Percentiles rank a stretch among this genome's conserved stretches.
These are phyloP conservation scores for Zoanthus sociatus DNA, from an alignment of 92 coral and sea anemone species.

Conservation along the genomic window DNA sequence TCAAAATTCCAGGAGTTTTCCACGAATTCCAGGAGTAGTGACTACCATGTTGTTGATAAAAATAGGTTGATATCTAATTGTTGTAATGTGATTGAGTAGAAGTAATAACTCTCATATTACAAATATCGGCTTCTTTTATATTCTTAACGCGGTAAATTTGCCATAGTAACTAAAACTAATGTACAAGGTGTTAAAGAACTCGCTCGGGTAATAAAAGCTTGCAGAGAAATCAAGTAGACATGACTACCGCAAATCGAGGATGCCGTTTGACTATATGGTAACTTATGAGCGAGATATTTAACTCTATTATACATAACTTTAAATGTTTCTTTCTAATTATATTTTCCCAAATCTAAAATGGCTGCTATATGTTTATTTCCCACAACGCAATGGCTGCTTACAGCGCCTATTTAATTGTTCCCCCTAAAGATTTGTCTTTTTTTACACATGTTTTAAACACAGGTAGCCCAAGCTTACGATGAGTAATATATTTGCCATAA, in stretches of 20 bases:
- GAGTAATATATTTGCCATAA: no score
- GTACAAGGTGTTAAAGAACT: not conserved
- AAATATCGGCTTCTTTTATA: no score
- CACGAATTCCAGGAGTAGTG: no score
- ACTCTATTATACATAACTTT: slow-evolving; percentile 14
- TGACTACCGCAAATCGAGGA: not conserved
- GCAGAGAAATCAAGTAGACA: not conserved
- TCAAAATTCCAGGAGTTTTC: no score
- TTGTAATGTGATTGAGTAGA: no score
- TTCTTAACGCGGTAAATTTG: not conserved
- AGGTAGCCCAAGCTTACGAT: no score
- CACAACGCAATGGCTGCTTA: slow-evolving; percentile 20
- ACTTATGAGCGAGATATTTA: not conserved
- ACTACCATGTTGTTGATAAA: no score
- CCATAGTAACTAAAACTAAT: not conserved
- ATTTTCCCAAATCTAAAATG: slow-evolving; percentile 42
- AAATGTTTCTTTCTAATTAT: slow-evolving; percentile 3
- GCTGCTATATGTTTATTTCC: not conserved
- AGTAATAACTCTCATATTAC: no score
- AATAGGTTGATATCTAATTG: no score
- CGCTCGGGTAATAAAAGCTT: not conserved
- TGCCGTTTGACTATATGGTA: not conserved
- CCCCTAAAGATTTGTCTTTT: slow-evolving; percentile 34
- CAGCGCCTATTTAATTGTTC: not conserved
- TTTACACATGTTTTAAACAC: slow-evolving; percentile 40